Conservation (phyloP, 1,140 invertebrate species). For the Musca domestica region DNA sequence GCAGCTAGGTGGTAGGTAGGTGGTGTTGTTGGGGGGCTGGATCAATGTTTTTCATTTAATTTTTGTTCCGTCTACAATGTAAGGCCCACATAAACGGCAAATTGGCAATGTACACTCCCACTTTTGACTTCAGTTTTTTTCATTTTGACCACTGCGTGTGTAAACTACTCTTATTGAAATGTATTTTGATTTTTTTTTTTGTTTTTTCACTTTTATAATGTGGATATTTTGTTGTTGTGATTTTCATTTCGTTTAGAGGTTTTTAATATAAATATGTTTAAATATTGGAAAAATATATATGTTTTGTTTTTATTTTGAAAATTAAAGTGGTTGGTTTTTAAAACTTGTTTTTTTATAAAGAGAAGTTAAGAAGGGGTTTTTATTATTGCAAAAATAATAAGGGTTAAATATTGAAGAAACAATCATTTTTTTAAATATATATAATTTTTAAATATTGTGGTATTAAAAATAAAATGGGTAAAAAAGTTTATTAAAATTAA, state of each 20-base stretch:
- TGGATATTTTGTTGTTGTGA: constrained; percentile 10
- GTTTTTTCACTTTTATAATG: constrained; percentile 22
- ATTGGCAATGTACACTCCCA: constrained; percentile 62
- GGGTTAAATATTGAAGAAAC: no score
- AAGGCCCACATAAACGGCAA: constrained; percentile 67
- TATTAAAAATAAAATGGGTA: no score
- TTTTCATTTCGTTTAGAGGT: constrained; percentile 29
- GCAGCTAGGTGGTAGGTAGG: no score
- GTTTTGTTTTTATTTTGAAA: background rate
- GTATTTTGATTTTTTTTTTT: constrained; percentile 29
- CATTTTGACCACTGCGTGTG: constrained; percentile 52
- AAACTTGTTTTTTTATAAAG: no score
- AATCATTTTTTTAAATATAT: no score
- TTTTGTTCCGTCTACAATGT: constrained; percentile 44
- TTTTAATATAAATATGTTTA: background rate
- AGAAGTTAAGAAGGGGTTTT: no score
- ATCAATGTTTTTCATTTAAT: background rate
- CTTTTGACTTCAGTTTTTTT: constrained; percentile 28
- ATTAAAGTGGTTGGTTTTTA: background rate
- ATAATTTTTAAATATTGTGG: no score
- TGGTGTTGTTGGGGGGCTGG: no score
- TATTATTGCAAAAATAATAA: no score
- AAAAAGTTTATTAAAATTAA: no score
- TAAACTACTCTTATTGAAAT: constrained; percentile 56
- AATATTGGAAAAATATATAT: constrained; percentile 6